Conservation (phyloP, 2,113 vertebrate species). For the Empidonax traillii region DNA sequence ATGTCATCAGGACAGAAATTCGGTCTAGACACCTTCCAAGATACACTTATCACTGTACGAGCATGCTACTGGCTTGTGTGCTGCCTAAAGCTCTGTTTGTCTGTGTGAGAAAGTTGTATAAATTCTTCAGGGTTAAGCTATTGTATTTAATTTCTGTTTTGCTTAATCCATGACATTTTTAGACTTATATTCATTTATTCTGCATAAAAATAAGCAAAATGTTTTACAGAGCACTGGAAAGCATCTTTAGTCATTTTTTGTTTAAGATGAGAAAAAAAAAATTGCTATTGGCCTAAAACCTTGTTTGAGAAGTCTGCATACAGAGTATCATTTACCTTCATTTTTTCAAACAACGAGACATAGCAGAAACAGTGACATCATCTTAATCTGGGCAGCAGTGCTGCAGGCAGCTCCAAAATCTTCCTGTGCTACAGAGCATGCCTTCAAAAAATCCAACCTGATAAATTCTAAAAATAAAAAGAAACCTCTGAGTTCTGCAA, state of each 20-base stretch:
- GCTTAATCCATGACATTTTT: background rate
- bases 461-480: background rate
- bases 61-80: background rate
- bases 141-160: background rate
- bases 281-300: background rate
- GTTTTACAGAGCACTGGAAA: background rate
- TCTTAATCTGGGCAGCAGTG: background rate
- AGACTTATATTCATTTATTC: background rate
- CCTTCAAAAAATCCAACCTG: background rate
- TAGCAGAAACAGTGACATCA: background rate
- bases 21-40: background rate
- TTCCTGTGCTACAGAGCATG: background rate
- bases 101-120: background rate
- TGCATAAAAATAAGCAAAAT: background rate
- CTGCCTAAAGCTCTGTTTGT: background rate
- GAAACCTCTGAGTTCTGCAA: background rate
- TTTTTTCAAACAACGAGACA: constrained; percentile 4
- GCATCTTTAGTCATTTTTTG: background rate
- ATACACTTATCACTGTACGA: background rate
- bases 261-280: background rate
- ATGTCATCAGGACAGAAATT: background rate
- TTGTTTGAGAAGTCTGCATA: constrained; percentile 1
- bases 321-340: constrained; percentile 2
- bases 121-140: background rate
- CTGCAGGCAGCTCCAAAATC: background rate